Evolutionary conservation across 2,797 vertebrate species (phyloP).

Genomic region (Mormyrus proboscirostris): DNA sequence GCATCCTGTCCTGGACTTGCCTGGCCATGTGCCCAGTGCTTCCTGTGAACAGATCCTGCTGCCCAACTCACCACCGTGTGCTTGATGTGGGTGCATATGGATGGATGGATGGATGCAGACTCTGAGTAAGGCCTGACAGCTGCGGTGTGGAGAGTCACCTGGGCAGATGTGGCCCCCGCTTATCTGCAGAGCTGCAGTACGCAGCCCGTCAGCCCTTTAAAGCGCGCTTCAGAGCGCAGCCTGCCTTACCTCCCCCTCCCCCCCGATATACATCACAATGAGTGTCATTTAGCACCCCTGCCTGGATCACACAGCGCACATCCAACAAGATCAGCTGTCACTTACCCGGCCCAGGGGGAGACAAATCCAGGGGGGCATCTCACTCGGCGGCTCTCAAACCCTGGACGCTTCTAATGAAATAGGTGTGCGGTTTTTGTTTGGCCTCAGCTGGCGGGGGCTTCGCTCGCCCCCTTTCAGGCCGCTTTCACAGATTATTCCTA

Average conservation of each 20-base stretch:
- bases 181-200: neutral
- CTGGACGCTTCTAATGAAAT: neutral
- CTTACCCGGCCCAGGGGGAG: neutral
- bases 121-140: neutral
- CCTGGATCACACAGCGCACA: neutral
- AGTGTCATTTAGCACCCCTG: neutral
- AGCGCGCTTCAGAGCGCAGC: neutral
- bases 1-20: neutral
- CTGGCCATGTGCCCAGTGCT: neutral
- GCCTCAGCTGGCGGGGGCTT: neutral
- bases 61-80: neutral
- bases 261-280: neutral
- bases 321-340: neutral
- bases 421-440: neutral
- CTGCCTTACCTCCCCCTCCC: neutral
- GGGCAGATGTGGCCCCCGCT: neutral
- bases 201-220: neutral
- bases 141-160: neutral
- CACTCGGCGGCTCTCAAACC: neutral
- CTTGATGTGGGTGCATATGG: neutral
- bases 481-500: neutral
- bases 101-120: neutral
- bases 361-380: neutral
- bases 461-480: neutral
- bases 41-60: neutral